These are phyloP conservation scores for Orchesella flavescens DNA, from an alignment of 2,888 invertebrate genomes.

Conservation along the genomic window DNA sequence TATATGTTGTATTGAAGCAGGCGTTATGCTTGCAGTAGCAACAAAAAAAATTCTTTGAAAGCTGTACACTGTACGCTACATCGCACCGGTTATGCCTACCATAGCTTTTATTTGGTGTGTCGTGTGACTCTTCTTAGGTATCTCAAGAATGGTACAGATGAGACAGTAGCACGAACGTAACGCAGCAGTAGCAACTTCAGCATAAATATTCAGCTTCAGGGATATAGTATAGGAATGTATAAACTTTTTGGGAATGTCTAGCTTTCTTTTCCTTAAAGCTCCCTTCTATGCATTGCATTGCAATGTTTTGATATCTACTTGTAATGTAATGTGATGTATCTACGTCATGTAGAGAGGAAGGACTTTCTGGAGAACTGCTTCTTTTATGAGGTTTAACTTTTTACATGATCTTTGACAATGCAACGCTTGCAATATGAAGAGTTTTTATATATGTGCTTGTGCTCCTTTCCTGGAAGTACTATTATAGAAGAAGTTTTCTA, in stretches of 20 bases:
- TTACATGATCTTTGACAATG: neutral
- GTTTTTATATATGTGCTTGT: neutral
- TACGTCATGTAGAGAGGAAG: neutral
- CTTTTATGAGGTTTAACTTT: neutral
- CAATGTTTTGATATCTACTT: neutral
- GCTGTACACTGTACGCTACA: too few species aligned
- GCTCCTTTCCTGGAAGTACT: neutral
- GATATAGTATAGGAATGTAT: neutral
- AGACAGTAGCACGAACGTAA: neutral
- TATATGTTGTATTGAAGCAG: too few species aligned
- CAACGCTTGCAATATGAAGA: neutral
- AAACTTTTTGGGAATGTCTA: too few species aligned
- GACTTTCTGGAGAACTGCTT: too few species aligned
- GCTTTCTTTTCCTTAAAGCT: too few species aligned
- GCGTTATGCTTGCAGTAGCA: too few species aligned
- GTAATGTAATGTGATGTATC: neutral
- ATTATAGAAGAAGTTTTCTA: neutral
- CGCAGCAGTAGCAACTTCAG: neutral
- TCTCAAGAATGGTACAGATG: neutral
- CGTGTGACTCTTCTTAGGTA: slow-evolving; percentile 2
- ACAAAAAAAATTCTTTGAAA: too few species aligned
- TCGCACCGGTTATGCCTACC: neutral
- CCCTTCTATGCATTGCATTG: neutral
- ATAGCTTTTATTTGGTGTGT: neutral
- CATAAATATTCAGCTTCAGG: slow-evolving; percentile 6